These are phyloP conservation scores for Equus quagga DNA, from an alignment of 2,113 vertebrate species.

Conservation along the genomic window DNA sequence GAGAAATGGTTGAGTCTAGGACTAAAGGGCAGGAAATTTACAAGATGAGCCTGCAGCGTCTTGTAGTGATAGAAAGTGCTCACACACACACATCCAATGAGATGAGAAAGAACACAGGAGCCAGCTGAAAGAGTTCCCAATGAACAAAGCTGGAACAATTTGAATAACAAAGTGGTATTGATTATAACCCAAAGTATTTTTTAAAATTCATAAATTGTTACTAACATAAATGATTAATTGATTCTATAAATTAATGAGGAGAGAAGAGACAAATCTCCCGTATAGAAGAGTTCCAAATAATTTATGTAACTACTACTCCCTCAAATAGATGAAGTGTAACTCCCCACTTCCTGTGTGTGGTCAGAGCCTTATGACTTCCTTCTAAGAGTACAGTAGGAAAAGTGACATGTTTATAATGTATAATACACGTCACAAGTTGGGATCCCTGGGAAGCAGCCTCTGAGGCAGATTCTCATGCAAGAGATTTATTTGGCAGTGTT, in stretches of 20 bases:
- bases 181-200: slow-evolving; percentile 17
- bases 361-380: neutral
- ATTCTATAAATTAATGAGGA: neutral
- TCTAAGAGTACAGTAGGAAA: neutral
- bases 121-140: neutral
- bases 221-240: neutral
- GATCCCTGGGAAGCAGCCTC: neutral
- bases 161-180: neutral
- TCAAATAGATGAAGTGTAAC: neutral
- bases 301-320: neutral
- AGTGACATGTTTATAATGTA: neutral
- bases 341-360: neutral
- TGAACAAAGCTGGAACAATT: neutral
- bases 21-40: neutral
- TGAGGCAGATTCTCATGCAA: neutral
- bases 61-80: neutral
- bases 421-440: neutral
- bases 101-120: neutral
- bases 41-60: neutral
- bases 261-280: neutral
- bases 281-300: neutral
- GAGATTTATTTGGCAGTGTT: neutral
- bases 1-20: neutral
- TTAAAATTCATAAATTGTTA: neutral
- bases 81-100: neutral